A percentile compares a stretch with the other conserved stretches of the same genome.
phyloP scores from a whole-genome alignment of 2,888 invertebrate species.

The Erynnis tages region DNA sequence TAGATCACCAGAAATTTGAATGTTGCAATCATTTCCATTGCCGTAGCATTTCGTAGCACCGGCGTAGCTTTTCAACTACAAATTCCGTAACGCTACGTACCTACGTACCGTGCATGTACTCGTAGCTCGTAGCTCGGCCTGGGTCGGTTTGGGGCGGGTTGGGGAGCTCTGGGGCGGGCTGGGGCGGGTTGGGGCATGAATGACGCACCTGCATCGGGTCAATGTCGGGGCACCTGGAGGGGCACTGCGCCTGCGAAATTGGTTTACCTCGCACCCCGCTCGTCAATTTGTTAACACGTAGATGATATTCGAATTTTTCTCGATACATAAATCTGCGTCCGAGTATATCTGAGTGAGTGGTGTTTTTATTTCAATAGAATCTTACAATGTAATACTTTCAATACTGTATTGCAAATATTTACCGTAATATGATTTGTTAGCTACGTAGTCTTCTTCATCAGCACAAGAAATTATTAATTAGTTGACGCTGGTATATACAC shows the following conservation, averaged over 20 bases:
- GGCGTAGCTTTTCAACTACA: slow-evolving; percentile 5
- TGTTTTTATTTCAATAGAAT: too few species aligned
- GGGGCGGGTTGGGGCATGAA: slow-evolving; percentile 26
- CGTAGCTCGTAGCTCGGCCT: neutral
- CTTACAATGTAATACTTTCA: too few species aligned
- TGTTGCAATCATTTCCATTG: neutral
- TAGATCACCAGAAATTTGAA: too few species aligned
- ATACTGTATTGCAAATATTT: too few species aligned
- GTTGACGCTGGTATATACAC: too few species aligned
- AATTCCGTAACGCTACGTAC: slow-evolving; percentile 8
- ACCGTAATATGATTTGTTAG: too few species aligned
- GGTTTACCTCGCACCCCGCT: slow-evolving; percentile 18
- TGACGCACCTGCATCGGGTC: slow-evolving; percentile 35
- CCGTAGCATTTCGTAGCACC: slow-evolving; percentile 8
- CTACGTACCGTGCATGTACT: neutral
- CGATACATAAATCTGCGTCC: slow-evolving; percentile 10
- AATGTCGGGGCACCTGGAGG: slow-evolving; percentile 32
- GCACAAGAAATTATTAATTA: too few species aligned
- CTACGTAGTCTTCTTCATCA: too few species aligned
- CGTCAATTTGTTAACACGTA: slow-evolving; percentile 25
- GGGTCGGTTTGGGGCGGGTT: slow-evolving; percentile 2
- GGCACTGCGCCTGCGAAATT: slow-evolving; percentile 24
- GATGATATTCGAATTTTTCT: slow-evolving; percentile 18
- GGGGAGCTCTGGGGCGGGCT: slow-evolving; percentile 1
- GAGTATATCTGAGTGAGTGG: too few species aligned